A percentile compares a stretch with the other conserved stretches of the same genome.
Conservation (phyloP, 2,888 invertebrate genomes). For the Eubasilissa splendida region DNA sequence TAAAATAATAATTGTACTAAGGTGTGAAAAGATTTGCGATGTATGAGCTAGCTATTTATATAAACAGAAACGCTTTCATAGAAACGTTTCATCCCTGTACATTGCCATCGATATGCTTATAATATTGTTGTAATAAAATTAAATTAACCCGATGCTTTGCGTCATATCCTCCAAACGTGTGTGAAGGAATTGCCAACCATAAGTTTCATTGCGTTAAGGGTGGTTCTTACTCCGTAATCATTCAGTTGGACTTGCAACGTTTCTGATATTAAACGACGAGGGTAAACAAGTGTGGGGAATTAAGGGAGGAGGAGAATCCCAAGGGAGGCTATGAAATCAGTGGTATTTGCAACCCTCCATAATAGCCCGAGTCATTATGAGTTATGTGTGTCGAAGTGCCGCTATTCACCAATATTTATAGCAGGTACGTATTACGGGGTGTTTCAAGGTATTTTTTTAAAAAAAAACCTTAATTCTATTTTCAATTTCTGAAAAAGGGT, state of each 20-base stretch:
- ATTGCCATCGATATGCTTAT: conserved; percentile 37
- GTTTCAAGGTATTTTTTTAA: conserved; percentile 1
- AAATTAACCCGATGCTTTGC: conserved; percentile 18
- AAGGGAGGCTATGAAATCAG: conserved; percentile 76
- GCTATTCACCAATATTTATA: conserved; percentile 57
- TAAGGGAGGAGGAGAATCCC: conserved; percentile 72
- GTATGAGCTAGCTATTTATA: conserved; percentile 4
- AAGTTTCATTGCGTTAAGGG: neutral
- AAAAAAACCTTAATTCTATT: neutral
- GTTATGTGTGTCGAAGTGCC: conserved; percentile 58
- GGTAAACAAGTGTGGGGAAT: conserved; percentile 62
- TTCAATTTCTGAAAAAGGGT: neutral
- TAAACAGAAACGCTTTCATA: conserved; percentile 27
- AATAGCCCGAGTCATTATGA: conserved; percentile 58
- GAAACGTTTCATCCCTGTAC: conserved; percentile 30
- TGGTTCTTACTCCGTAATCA: neutral
- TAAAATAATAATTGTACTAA: neutral
- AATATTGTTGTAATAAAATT: conserved; percentile 50
- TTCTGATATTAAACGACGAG: conserved; percentile 6
- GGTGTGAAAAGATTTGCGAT: conserved; percentile 15
- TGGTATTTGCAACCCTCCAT: conserved; percentile 75
- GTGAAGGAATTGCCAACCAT: neutral
- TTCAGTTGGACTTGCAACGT: conserved; percentile 25
- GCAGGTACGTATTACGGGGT: conserved; percentile 40
- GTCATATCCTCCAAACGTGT: neutral